These are phyloP conservation scores for Clupea harengus DNA, from an alignment of 2,113 vertebrate species.

Conservation along the genomic window DNA sequence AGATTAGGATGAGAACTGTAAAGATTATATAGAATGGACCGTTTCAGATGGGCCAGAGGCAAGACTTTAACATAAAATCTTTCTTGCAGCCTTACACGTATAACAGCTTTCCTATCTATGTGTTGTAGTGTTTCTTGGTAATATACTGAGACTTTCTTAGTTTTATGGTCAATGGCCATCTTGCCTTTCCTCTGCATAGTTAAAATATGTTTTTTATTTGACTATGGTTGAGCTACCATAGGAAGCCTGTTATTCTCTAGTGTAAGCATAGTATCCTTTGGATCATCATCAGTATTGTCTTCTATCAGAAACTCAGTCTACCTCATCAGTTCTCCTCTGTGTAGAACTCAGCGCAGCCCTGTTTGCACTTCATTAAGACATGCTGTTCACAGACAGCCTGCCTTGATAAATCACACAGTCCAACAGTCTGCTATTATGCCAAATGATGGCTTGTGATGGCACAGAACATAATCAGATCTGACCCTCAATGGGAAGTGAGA, in stretches of 20 bases:
- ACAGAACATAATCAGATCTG: slow-evolving; percentile 11
- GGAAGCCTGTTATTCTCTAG: not conserved
- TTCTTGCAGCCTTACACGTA: not conserved
- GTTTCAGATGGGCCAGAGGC: too few species aligned
- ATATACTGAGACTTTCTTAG: not conserved
- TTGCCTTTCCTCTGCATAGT: not conserved
- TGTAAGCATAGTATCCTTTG: not conserved
- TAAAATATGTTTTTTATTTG: not conserved
- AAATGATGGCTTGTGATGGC: not conserved
- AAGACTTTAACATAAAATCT: not conserved
- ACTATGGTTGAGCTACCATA: not conserved
- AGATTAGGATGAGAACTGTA: not conserved
- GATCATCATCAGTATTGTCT: not conserved
- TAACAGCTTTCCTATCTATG: too few species aligned
- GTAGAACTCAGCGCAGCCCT: not conserved
- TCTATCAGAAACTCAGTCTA: not conserved
- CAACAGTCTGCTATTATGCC: not conserved
- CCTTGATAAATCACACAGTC: slow-evolving; percentile 4
- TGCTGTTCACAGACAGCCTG: slow-evolving; percentile 3
- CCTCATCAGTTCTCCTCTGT: not conserved
- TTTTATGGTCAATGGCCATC: not conserved
- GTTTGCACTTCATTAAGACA: not conserved
- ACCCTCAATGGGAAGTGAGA: not conserved
- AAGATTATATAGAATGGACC: not conserved
- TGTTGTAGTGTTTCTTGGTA: not conserved